Base-by-base conservation (phyloP, 2,888 invertebrate species). In the Venustoraphidia nigricollis region DNA sequence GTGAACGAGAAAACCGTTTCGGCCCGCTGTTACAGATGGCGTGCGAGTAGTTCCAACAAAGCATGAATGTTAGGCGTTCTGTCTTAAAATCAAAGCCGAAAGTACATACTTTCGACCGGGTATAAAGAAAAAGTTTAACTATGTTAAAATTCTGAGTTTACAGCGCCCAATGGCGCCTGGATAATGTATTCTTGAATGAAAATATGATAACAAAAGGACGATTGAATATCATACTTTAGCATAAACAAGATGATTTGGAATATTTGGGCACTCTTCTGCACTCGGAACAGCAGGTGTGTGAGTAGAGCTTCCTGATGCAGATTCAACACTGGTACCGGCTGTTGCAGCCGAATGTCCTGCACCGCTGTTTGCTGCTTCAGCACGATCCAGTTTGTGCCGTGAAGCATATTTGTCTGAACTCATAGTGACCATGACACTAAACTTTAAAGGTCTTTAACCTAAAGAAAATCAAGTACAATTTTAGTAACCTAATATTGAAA, bases 171-270 rank as follows among this genome's bases (percentile, higher is more conserved):
- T 17, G 3, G 17, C 17, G 17, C 3, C 4, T 2, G 17, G 17
- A 4, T 2, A 17, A 17, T 17, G 17, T 4, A 17, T 17, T 4
- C 6, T 27, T 27, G 27, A 27, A 27, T 27, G 6, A 6, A 6
- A 6, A 27, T 3, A 6, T 6, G n/a, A n/a, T 3, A n/a, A n/a
- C n/a, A n/a, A n/a, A n/a, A n/a, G n/a, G 27, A 34, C 11, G 13
- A 13, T 35, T 34, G 43, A 38, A 39, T 38, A 38, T 35, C 34
- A 27, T 44, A 44, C 44, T 41, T 47, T 47, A 10, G 42, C 35
- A 37, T 91, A 92, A 35, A 92, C 83, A 55, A 91, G 76, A 62
- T 86, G 85, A 67, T 92, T 91, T 10, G 91, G 91, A 63, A 86
- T 84, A 67, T 92, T 91, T 9, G 91, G 91, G 1, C 88, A 84